Percentiles rank a stretch among this genome's conserved stretches.
Evolutionary conservation across 2,888 invertebrate genomes (phyloP).

Genomic region (Azorinus chamasolen): DNA sequence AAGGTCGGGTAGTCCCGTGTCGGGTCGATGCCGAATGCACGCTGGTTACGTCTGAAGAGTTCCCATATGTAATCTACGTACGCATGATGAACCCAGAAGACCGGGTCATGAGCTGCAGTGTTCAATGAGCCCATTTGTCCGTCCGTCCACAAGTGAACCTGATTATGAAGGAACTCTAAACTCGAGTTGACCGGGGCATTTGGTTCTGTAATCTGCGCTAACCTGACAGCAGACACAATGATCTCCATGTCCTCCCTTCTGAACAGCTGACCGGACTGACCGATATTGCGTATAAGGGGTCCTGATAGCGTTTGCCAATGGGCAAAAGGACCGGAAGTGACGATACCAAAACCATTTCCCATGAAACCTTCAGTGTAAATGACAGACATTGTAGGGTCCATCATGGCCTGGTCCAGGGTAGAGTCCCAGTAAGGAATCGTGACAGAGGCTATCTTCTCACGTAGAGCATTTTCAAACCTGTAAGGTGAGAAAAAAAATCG

Average conservation of each 20-base stretch:
- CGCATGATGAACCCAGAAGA: constrained; percentile 78
- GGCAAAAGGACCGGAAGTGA: constrained; percentile 77
- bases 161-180: constrained; percentile 80
- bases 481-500: constrained; percentile 5
- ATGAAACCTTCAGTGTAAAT: constrained; percentile 75
- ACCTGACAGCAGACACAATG: constrained; percentile 53
- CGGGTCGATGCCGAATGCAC: constrained; percentile 62
- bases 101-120: constrained; percentile 77
- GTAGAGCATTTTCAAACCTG: constrained; percentile 80
- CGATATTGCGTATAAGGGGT: constrained; percentile 75
- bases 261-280: constrained; percentile 72
- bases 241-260: constrained; percentile 61
- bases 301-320: constrained; percentile 74
- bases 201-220: constrained; percentile 70
- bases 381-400: constrained; percentile 69
- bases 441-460: constrained; percentile 73
- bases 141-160: constrained; percentile 77
- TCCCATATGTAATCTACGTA: constrained; percentile 81
- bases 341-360: constrained; percentile 74
- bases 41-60: constrained; percentile 70
- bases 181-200: constrained; percentile 68
- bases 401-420: constrained; percentile 71
- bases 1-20: constrained; percentile 67
- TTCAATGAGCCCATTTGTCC: constrained; percentile 76
- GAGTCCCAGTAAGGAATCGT: constrained; percentile 82